Evolutionary conservation across 2,113 vertebrate species (phyloP).

Genomic region (Alexandromys fortis): DNA sequence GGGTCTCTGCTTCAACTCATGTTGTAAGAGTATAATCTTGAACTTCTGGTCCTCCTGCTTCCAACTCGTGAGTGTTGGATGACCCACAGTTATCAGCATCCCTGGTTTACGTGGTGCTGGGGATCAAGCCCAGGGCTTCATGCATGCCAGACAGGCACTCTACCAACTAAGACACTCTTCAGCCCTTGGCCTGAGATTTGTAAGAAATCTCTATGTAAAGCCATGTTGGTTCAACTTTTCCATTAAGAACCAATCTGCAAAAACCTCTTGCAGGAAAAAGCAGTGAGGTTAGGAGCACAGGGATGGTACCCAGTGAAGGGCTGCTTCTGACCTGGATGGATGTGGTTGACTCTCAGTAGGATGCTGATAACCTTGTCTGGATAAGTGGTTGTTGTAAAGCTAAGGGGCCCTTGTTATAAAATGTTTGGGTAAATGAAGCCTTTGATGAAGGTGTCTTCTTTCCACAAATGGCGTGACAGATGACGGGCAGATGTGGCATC

Average conservation of each 20-base stretch:
- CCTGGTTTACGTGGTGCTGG: background rate
- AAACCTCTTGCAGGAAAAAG: background rate
- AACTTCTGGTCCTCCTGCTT: background rate
- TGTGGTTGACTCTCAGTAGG: background rate
- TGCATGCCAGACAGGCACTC: too few relatives aligned
- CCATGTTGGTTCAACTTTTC: background rate
- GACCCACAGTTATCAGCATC: background rate
- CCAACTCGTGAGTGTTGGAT: background rate
- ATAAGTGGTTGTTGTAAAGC: background rate
- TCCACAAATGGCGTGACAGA: slow-evolving; percentile 30
- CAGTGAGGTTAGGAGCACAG: background rate
- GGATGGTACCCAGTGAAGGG: background rate
- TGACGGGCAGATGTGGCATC: slow-evolving; percentile 41
- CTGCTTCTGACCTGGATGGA: background rate
- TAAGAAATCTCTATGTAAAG: slow-evolving; percentile 2
- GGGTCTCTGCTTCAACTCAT: background rate
- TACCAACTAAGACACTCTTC: background rate
- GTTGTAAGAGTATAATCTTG: background rate
- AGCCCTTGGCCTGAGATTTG: background rate
- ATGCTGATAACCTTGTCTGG: background rate
- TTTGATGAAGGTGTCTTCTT: slow-evolving; percentile 67
- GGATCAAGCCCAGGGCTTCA: background rate
- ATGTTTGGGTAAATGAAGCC: slow-evolving; percentile 17
- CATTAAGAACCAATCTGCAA: background rate
- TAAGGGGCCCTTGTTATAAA: slow-evolving; percentile 14